Evolutionary conservation across 1,140 invertebrate genomes (phyloP).

Genomic region (Dendroctonus valens): DNA sequence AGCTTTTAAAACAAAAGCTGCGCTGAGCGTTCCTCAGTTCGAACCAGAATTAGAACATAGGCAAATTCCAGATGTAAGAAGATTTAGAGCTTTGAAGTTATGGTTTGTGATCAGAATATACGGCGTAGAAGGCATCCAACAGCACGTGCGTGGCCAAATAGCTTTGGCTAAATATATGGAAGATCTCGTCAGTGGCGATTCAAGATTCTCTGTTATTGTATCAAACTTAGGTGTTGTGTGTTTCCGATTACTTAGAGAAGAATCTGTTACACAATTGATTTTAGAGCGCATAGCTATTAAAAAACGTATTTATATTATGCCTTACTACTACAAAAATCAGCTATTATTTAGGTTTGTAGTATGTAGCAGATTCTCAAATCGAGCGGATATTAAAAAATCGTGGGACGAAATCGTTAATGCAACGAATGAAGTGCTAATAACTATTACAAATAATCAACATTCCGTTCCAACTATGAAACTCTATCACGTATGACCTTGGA

Average conservation of each 20-base stretch:
- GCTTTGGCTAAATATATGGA: conserved; percentile 76
- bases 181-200: conserved; percentile 64
- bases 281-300: conserved; percentile 74
- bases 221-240: conserved; percentile 78
- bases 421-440: conserved; percentile 22
- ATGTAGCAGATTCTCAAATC: conserved; percentile 69
- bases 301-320: conserved; percentile 81
- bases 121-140: conserved; percentile 77
- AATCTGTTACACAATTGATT: conserved; percentile 71
- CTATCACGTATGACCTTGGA: no score
- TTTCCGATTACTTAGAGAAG: conserved; percentile 77
- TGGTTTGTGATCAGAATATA: conserved; percentile 90
- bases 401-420: conserved; percentile 74
- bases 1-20: conserved; percentile 83
- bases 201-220: conserved; percentile 70
- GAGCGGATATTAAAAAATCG: conserved; percentile 73
- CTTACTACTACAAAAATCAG: conserved; percentile 65
- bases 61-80: conserved; percentile 88
- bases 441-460: background rate
- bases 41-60: conserved; percentile 86
- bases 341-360: conserved; percentile 82
- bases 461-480: no score
- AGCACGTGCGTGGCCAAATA: conserved; percentile 75
- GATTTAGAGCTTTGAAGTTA: conserved; percentile 89
- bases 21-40: conserved; percentile 62